These are phyloP conservation scores for Podilymbus podiceps DNA, from an alignment of 2,113 vertebrate genomes.

Conservation along the genomic window DNA sequence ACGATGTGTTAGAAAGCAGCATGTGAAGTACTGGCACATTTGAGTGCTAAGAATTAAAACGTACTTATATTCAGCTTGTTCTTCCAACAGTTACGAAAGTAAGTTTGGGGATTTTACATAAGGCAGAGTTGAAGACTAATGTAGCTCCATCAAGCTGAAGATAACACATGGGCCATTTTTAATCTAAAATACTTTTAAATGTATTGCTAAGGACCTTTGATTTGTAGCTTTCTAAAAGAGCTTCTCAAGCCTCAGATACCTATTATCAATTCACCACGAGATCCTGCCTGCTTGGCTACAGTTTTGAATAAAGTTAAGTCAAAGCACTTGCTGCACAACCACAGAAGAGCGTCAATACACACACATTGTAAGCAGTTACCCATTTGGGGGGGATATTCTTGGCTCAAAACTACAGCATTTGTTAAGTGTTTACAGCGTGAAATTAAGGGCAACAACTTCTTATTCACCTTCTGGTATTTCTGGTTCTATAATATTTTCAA, in stretches of 20 bases:
- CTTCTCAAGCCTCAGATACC: background rate
- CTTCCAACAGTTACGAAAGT: background rate
- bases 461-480: slow-evolving; percentile 51
- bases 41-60: background rate
- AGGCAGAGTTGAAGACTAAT: background rate
- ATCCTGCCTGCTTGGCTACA: background rate
- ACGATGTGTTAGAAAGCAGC: background rate
- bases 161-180: background rate
- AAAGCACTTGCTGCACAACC: background rate
- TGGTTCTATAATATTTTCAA: slow-evolving; percentile 31
- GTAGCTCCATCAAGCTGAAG: background rate
- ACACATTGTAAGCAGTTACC: background rate
- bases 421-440: slow-evolving; percentile 10
- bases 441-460: slow-evolving; percentile 31
- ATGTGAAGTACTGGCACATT: background rate
- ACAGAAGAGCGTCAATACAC: background rate
- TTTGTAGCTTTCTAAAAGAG: background rate
- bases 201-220: background rate
- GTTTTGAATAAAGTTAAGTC: background rate
- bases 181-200: background rate
- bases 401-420: background rate
- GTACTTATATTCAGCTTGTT: background rate
- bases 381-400: background rate
- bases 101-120: background rate
- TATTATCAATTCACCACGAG: background rate